Evolutionary conservation across 2,888 invertebrate species (phyloP).

Genomic region (Trisateles emortualis): DNA sequence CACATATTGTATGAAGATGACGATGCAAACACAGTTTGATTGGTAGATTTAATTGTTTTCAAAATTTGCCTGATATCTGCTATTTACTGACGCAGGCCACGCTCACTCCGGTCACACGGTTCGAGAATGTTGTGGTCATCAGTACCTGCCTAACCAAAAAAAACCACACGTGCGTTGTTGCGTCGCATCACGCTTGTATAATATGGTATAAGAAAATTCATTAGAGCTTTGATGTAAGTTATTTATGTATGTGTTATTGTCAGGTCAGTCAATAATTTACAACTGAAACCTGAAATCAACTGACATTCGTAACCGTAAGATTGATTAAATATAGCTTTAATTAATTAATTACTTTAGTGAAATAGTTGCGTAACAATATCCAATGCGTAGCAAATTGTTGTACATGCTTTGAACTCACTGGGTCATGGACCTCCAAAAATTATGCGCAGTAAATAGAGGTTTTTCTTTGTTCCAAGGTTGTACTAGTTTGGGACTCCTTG

Average conservation of each 20-base stretch:
- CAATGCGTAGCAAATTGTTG: conserved; percentile 44
- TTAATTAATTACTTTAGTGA: conserved; percentile 27
- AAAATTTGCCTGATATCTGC: neutral
- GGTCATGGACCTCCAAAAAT: conserved; percentile 66
- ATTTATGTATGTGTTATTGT: too few species aligned
- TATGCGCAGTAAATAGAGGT: conserved; percentile 58
- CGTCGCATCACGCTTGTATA: too few species aligned
- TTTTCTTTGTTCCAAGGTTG: conserved; percentile 60
- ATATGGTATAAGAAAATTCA: neutral
- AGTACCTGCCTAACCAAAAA: neutral
- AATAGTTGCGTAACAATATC: conserved; percentile 38
- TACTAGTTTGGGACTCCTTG: conserved; percentile 24
- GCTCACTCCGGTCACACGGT: neutral
- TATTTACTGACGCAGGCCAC: neutral
- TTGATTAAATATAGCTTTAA: neutral
- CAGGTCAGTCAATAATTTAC: neutral
- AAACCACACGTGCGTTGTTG: neutral
- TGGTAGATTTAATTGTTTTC: neutral
- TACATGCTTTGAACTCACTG: conserved; percentile 48
- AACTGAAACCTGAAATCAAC: too few species aligned
- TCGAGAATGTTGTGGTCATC: neutral
- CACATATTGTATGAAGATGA: too few species aligned
- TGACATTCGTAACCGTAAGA: too few species aligned
- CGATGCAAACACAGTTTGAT: too few species aligned
- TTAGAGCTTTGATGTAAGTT: too few species aligned